A percentile compares a stretch with the other conserved stretches of the same genome.
These are phyloP conservation scores for Drosophila pachea DNA, from an alignment of 1,140 invertebrate genomes.

Conservation along the genomic window DNA sequence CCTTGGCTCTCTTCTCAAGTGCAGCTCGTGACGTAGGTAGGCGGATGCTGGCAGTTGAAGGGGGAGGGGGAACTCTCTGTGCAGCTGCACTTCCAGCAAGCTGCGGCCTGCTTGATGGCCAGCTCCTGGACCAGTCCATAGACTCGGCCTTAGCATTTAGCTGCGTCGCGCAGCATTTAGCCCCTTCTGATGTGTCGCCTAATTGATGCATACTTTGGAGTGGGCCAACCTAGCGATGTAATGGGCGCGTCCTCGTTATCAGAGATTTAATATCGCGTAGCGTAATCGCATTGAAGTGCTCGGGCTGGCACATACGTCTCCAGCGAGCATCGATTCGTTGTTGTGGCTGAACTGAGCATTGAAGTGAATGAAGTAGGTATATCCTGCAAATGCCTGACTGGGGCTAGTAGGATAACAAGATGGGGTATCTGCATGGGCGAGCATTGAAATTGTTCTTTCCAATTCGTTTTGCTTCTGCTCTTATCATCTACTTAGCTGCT, in stretches of 20 bases:
- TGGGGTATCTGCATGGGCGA: no score
- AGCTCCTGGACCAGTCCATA: slow-evolving; percentile 33
- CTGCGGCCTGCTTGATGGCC: slow-evolving; percentile 42
- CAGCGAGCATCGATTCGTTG: background rate
- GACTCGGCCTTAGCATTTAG: no score
- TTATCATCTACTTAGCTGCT: slow-evolving; percentile 9
- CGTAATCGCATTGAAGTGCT: slow-evolving; percentile 15
- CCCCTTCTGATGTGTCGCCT: slow-evolving; percentile 16
- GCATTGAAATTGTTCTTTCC: background rate
- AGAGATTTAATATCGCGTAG: slow-evolving; percentile 27
- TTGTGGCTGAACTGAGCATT: background rate
- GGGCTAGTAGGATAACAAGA: background rate
- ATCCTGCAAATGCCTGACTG: background rate
- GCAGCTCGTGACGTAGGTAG: no score
- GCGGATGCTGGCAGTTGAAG: no score
- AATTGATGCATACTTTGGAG: slow-evolving; percentile 17
- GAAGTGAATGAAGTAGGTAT: slow-evolving; percentile 4
- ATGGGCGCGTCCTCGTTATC: slow-evolving; percentile 30
- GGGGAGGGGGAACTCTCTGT: no score
- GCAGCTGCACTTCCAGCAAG: no score
- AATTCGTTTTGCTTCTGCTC: background rate
- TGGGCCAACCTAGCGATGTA: slow-evolving; percentile 16
- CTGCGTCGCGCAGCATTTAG: slow-evolving; percentile 24
- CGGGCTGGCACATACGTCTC: background rate
- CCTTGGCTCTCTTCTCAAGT: no score